These are phyloP conservation scores for Canis aureus DNA, from an alignment of 2,113 vertebrate genomes.

Conservation along the genomic window DNA sequence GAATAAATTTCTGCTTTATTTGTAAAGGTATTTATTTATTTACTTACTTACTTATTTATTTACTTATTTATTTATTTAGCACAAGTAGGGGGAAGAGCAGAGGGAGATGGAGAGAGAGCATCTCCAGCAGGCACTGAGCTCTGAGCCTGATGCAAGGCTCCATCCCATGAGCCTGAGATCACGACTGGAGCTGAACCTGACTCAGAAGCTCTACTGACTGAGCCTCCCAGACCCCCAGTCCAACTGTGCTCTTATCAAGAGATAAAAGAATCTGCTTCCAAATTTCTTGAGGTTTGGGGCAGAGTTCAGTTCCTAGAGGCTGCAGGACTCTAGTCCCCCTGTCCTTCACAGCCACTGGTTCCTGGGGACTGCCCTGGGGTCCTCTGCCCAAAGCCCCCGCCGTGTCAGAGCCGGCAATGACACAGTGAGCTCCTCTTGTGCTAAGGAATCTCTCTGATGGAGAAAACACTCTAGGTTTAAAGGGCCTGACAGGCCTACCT, in stretches of 20 bases:
- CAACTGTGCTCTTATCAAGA: not conserved
- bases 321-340: not conserved
- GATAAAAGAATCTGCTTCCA: not conserved
- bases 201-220: too few species aligned
- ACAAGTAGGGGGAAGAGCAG: too few species aligned
- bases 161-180: too few species aligned
- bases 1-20: slow-evolving; percentile 11
- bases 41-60: too few species aligned
- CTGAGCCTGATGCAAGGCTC: too few species aligned
- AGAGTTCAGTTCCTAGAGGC: not conserved
- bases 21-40: too few species aligned
- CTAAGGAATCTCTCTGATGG: not conserved
- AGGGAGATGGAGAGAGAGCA: too few species aligned
- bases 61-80: too few species aligned
- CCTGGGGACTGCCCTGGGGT: not conserved
- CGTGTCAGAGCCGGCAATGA: not conserved
- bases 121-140: too few species aligned
- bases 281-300: not conserved
- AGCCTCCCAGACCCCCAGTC: not conserved
- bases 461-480: not conserved
- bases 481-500: not conserved
- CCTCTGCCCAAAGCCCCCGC: too few species aligned
- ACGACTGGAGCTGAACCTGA: too few species aligned
- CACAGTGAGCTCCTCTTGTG: not conserved
- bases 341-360: not conserved